Conservation (phyloP, 2,888 invertebrate species). For the Apeira syringaria region DNA sequence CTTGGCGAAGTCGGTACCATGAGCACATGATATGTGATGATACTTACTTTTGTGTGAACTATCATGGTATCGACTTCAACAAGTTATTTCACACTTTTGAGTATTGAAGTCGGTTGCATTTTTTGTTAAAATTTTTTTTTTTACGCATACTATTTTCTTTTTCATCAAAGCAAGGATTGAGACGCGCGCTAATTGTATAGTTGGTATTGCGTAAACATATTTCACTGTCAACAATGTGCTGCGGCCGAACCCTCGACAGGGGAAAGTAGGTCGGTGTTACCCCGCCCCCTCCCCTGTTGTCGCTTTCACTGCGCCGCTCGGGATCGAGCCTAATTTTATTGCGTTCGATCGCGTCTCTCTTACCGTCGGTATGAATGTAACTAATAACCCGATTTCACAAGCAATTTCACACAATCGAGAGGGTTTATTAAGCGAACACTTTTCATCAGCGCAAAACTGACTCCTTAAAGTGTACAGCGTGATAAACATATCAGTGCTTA, state of each 20-base stretch:
- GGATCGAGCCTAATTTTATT: slow-evolving; percentile 78
- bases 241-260: slow-evolving; percentile 16
- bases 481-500: too few relatives aligned
- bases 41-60: too few relatives aligned
- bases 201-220: slow-evolving; percentile 3
- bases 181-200: too few relatives aligned
- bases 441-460: slow-evolving; percentile 12
- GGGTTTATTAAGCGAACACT: slow-evolving; percentile 22
- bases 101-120: too few relatives aligned
- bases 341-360: slow-evolving; percentile 68
- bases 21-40: too few relatives aligned
- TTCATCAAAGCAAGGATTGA: too few relatives aligned
- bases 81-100: too few relatives aligned
- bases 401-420: slow-evolving; percentile 31
- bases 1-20: too few relatives aligned
- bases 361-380: slow-evolving; percentile 49
- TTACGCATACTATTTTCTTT: too few relatives aligned
- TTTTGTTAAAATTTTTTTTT: too few relatives aligned
- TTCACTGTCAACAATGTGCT: slow-evolving; percentile 8
- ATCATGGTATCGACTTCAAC: too few relatives aligned
- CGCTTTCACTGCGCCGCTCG: slow-evolving; percentile 65
- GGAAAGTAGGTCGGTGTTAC: slow-evolving; percentile 60
- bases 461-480: too few relatives aligned
- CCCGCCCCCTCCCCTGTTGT: slow-evolving; percentile 52
- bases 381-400: slow-evolving; percentile 39